Conservation (phyloP, 1,140 invertebrate species). For the Phymorhynchus buccinoides region DNA sequence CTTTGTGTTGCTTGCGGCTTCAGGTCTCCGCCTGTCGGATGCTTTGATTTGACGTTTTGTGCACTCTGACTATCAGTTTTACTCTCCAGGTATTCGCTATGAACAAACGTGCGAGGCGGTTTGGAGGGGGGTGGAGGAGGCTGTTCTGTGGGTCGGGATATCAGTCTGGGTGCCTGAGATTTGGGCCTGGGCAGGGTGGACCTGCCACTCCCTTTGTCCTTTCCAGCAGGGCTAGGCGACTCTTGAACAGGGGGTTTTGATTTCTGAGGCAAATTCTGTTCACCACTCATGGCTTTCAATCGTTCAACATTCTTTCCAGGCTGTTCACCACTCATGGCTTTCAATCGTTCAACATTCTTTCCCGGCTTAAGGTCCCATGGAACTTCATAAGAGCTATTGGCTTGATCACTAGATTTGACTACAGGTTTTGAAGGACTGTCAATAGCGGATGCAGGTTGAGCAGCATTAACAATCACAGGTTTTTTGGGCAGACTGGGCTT, state of each 20-base stretch:
- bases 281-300: neutral
- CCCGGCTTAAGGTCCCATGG: constrained; percentile 25
- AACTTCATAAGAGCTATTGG: constrained; percentile 17
- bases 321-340: neutral
- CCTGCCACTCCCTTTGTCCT: neutral
- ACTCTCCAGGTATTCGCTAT: constrained; percentile 64
- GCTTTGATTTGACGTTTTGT: neutral
- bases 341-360: constrained; percentile 20
- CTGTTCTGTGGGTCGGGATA: constrained; percentile 11
- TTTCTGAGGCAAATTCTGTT: neutral
- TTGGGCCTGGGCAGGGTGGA: neutral
- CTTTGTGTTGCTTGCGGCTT: neutral
- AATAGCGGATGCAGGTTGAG: neutral
- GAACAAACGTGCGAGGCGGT: constrained; percentile 80
- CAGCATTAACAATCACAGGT: neutral
- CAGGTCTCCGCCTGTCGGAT: neutral
- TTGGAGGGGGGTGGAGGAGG: constrained; percentile 77
- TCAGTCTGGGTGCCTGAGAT: neutral
- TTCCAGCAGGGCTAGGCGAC: neutral
- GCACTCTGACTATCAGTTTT: neutral
- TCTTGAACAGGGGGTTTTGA: neutral
- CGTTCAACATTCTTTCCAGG: constrained; percentile 23
- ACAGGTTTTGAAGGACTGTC: neutral
- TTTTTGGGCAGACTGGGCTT: constrained; percentile 34
- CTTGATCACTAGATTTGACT: neutral